Conservation (phyloP, 2,797 vertebrate species). For the Crypturellus tataupa region DNA sequence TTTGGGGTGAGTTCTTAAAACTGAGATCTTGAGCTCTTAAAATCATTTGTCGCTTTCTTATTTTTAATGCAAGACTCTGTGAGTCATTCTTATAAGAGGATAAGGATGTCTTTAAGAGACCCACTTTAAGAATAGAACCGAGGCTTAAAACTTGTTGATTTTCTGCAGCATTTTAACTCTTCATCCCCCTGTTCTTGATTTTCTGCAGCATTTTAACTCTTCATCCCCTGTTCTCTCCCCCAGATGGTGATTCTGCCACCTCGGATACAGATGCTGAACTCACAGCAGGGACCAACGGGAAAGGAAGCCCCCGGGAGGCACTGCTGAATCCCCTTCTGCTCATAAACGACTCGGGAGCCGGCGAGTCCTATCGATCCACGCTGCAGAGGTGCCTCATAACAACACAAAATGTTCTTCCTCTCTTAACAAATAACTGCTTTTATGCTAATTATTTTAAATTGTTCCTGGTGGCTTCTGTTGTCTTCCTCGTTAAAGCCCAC, state of each 20-base stretch:
- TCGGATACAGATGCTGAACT: conserved; percentile 77
- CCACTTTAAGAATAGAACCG: not conserved
- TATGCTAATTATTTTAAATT: not conserved
- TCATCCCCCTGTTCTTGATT: not conserved
- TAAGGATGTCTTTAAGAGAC: not conserved
- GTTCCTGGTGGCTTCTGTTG: accelerated
- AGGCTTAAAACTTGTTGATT: not conserved
- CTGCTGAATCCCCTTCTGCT: conserved; percentile 67
- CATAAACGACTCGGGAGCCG: conserved; percentile 44
- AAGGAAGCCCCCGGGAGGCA: conserved; percentile 67
- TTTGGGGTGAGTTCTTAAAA: not conserved
- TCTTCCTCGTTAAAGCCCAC: not conserved
- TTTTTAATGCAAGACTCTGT: not conserved
- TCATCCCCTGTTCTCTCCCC: not conserved
- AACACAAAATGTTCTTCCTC: accelerated
- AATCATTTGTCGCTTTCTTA: not conserved
- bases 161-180: not conserved
- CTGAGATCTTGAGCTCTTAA: not conserved
- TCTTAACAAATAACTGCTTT: accelerated
- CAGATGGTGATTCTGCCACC: conserved; percentile 80
- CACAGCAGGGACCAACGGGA: conserved; percentile 75
- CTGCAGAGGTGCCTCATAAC: conserved; percentile 87
- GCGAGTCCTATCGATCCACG: conserved; percentile 83
- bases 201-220: not conserved
- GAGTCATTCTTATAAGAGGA: not conserved